phyloP scores from a whole-genome alignment of 2,888 invertebrate species.

The Tenthredo livida region DNA sequence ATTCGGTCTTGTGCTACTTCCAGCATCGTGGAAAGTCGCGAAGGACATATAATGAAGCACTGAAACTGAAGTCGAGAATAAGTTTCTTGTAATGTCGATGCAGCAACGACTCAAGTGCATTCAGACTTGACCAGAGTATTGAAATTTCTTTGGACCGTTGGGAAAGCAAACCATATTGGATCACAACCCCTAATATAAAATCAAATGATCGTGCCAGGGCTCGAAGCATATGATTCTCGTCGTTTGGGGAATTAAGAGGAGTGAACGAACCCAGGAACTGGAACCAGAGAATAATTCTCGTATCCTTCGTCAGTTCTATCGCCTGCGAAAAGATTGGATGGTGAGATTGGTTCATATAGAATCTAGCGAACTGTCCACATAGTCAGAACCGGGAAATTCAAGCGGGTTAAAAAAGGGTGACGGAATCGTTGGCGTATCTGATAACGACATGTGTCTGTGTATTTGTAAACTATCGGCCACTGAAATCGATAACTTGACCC shows the following conservation, averaged over 20 bases:
- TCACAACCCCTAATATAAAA: background rate
- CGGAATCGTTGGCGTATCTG: constrained; percentile 24
- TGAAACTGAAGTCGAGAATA: background rate
- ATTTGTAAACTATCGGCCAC: constrained; percentile 19
- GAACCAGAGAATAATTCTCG: background rate
- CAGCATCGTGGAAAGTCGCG: background rate
- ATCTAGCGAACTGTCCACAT: background rate
- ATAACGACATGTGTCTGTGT: constrained; percentile 34
- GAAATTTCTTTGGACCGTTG: background rate
- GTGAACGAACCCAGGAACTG: background rate
- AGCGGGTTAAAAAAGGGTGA: background rate
- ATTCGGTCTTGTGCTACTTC: background rate
- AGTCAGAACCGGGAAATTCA: background rate
- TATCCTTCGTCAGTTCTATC: background rate
- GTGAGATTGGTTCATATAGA: background rate
- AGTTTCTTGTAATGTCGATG: constrained; percentile 1
- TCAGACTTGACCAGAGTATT: background rate
- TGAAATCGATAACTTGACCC: constrained; percentile 45
- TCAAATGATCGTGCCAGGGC: background rate
- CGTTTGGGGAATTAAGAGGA: background rate
- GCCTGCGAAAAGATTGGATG: constrained; percentile 8
- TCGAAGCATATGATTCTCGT: background rate
- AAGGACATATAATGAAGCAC: background rate
- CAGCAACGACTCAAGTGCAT: background rate
- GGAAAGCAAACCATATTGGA: background rate